Base-by-base conservation (phyloP, 2,797 vertebrate species). In the Myoxocephalus aenaeus region DNA sequence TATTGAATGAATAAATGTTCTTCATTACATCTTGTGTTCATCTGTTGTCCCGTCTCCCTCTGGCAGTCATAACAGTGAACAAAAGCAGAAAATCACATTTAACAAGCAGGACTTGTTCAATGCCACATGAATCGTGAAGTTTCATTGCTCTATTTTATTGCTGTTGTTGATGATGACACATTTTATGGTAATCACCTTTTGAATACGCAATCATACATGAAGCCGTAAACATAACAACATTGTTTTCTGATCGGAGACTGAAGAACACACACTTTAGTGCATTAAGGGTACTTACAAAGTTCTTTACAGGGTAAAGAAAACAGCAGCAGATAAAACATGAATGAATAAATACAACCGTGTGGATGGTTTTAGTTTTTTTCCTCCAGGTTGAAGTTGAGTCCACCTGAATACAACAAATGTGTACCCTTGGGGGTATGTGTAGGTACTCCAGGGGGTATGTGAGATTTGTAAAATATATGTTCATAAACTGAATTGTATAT, bases 41-140 rank as follows among this genome's bases (percentile, higher is more conserved):
- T 59, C 57, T 59, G 57, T 36, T 59, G 57, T n/a, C 17, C 32
- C 9, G 18, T n/a, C 18, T 13, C 29, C 56, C 18, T 5, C 32
- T 36, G 36, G 57, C 32, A 59, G 57, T 59, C 32, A 36, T 34
- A 59, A 36, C 56, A 58, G 56, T 27, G 32, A 58, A 58, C 56
- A 58, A 58, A 61, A 38, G 57, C 20, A 10, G 18, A 9, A 51
- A 1, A n/a, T 51, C 48, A 59, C 57, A 61, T 61, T 61, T 38
- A 61, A 38, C 17, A 20, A 59, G 32, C 57, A 59, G 57, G 57
- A 59, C 36, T 58, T 18, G 17, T 59, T 59, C 34, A 59, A 12
- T 58, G 56, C 56, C 29, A 58, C 36, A 13, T 59, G 34, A 59
- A 59, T 38, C 34, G n/a, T n/a, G 18, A 59, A 38, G 57, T 38